Base-by-base conservation (phyloP, 2,888 invertebrate species). In the Agrotis ipsilon region DNA sequence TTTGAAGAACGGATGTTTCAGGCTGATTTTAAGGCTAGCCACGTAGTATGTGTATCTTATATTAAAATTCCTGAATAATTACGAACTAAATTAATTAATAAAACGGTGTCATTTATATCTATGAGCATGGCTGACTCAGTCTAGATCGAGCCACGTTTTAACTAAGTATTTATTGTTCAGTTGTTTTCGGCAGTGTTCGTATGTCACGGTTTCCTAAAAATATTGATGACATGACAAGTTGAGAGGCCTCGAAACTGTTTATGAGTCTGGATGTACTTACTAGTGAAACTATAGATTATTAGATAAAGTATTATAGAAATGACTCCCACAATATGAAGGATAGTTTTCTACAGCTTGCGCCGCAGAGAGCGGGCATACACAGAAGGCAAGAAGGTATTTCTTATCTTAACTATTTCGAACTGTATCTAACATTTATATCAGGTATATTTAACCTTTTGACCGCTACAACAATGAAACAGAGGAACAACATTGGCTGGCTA, bases 111-210 rank as follows among this genome's bases (percentile, higher is more conserved):
- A 43, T 61, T 43, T 57, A 61, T 13, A 59, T 52, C 71, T 72
- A 70, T 21, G 59, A 63, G 68, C 48, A 54, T 43, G 39, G 32
- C 65, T 80, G 76, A 52, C 55, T 75, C 66, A 73, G 72, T 73
- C 73, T 65, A 80, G 24, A 51, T 70, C 18, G 61, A 65, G 21
- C 24, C 48, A 58, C 49, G 58, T 59, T 68, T 66, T 48, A 39
- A 16, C 32, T 66, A n/a, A n/a, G n/a, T n/a, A 55, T 49, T 55
- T 75, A 64, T 62, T 63, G 9, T 72, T 83, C 57, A 67, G 46
- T 63, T 46, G n/a, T 46, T 19, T 63, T 74, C 64, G 83, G 78
- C 82, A 83, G 82, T 82, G 84, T 81, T 77, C 70, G 75, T 78
- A 21, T 57, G 46, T 64, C 3, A 54, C 11, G 4, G 19, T 61